A percentile compares a stretch with the other conserved stretches of the same genome.
These are phyloP conservation scores for Platycnemis pennipes DNA, from an alignment of 2,888 invertebrate genomes.

Conservation along the genomic window DNA sequence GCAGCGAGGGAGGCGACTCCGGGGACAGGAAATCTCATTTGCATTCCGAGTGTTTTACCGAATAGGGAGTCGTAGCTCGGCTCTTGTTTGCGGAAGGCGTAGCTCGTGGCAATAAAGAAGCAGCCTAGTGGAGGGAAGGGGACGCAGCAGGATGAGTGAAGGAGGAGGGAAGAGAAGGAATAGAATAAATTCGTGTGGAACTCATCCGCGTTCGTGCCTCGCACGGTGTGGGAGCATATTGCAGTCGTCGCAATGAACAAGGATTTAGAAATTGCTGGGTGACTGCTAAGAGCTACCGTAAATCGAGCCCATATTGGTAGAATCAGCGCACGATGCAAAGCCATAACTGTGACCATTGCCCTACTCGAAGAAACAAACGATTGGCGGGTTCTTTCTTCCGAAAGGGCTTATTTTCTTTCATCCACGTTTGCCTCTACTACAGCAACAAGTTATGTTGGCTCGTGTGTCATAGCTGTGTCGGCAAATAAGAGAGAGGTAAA, in stretches of 20 bases:
- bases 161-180: neutral
- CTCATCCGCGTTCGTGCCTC: neutral
- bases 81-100: neutral
- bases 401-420: too few species aligned
- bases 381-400: too few species aligned
- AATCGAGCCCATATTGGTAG: too few species aligned
- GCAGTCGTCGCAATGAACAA: neutral
- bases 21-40: neutral
- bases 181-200: neutral
- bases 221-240: neutral
- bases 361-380: too few species aligned
- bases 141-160: neutral
- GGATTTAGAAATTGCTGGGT: neutral
- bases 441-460: too few species aligned
- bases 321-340: too few species aligned
- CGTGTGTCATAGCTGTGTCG: too few species aligned
- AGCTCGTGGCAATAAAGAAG: neutral
- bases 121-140: neutral
- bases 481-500: too few species aligned
- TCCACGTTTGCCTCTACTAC: too few species aligned
- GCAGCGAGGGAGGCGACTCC: neutral
- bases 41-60: slow-evolving; percentile 22
- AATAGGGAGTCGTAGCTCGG: neutral
- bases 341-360: too few species aligned
- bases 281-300: too few species aligned